A percentile compares a stretch with the other conserved stretches of the same genome.
Evolutionary conservation across 1,140 invertebrate species (phyloP).

Genomic region (Bombus vancouverensis): DNA sequence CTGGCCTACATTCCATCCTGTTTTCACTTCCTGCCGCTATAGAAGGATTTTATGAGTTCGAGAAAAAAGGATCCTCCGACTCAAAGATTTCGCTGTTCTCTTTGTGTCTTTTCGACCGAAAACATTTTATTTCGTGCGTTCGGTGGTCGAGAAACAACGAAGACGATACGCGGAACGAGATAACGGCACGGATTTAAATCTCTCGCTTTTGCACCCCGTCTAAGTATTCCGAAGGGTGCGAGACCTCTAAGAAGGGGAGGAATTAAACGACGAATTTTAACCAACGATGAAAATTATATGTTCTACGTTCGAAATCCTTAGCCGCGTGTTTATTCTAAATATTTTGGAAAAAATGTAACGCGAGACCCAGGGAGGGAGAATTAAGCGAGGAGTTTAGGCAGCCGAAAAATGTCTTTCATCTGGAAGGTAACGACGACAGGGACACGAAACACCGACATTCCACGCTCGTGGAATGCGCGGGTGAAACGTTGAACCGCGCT

Average conservation of each 20-base stretch:
- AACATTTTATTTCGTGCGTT: background rate
- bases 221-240: rapidly evolving
- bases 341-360: background rate
- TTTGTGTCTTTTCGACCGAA: background rate
- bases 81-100: conserved; percentile 33
- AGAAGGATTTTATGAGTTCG: conserved; percentile 53
- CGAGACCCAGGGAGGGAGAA: background rate
- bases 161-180: no score
- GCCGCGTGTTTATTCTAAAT: background rate
- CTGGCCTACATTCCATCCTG: conserved; percentile 55
- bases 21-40: conserved; percentile 53
- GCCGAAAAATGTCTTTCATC: background rate
- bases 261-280: no score
- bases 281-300: background rate
- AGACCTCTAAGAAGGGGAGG: rapidly evolving
- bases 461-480: conserved; percentile 43
- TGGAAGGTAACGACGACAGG: background rate
- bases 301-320: no score
- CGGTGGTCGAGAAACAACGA: rapidly evolving
- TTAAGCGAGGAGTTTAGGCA: background rate
- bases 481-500: conserved; percentile 27
- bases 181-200: background rate
- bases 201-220: background rate
- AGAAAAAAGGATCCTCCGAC: conserved; percentile 33
- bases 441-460: conserved; percentile 9